Evolutionary conservation across 2,113 vertebrate species (phyloP), one percentile per base, ranked within the genome.

Genomic region (Trematocara marginatum): DNA sequence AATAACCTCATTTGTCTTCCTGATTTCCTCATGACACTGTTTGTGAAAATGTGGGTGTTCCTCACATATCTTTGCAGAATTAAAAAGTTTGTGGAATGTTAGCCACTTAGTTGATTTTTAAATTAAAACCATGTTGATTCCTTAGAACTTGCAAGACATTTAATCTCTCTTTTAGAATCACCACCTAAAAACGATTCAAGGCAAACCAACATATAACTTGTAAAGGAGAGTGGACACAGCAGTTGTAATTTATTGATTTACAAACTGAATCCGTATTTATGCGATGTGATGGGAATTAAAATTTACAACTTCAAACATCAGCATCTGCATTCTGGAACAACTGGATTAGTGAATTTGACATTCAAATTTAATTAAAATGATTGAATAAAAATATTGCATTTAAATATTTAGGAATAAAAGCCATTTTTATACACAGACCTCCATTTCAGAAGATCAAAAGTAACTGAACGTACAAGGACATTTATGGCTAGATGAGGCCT

Each of bases 1-100:
- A 88, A 87, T 61, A 84, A 83, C 26, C 78, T 79, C 56, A 82
- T 85, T 66, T 89, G 38, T 89, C 82, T 79, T 53, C 61, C 78
- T 80, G 79, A 88, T 78, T 35, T 85, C 61, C 69, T 83, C 7
- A 2, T 64, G 66, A 82, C 42, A 61, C 45, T 49, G 51, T 80
- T 49, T 74, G 35, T 12, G 34, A 86, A 76, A 80, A 86, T 45
- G 66, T 82, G 38, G 71, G 31, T 47, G 56, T 79, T 86, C 29
- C 53, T 84, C 29, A 18, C 16, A 78, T 53, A 40, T 47, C 34
- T 69, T 10, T 38, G 34, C 49, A 57, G 51, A 78, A 76, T 78
- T 7, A 31, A 76, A 76, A 76, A 7, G 10, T 76, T 7, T 18
- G 71, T 18, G 26, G 10, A 40, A 66, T 66, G 6, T 66, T 66